Conservation (phyloP, 2,113 vertebrate genomes). For the Pristiophorus japonicus region DNA sequence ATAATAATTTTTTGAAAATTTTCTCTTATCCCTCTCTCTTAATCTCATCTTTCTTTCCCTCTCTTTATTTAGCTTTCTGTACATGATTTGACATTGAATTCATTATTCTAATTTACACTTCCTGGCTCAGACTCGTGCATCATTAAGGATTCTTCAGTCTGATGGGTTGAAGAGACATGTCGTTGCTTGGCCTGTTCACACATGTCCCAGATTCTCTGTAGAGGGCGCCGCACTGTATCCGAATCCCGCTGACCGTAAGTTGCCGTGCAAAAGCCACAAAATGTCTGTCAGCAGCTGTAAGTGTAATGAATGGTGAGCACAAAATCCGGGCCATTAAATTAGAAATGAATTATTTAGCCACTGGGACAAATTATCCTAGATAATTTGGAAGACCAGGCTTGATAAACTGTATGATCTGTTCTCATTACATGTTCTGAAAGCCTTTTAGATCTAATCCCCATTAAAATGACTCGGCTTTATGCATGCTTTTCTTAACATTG, state of each 20-base stretch:
- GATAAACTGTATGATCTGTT: background rate
- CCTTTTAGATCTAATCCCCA: background rate
- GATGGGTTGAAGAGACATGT: background rate
- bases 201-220: background rate
- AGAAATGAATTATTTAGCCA: background rate
- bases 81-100: background rate
- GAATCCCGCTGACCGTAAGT: too few relatives aligned
- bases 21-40: background rate
- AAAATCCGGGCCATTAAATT: background rate
- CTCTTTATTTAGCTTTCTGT: background rate
- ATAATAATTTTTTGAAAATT: background rate
- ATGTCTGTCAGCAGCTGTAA: background rate
- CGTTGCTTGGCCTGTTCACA: background rate
- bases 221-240: background rate
- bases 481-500: background rate
- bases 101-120: background rate
- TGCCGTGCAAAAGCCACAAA: background rate
- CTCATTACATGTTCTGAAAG: background rate
- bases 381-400: background rate
- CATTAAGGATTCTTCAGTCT: background rate
- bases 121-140: background rate
- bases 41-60: background rate
- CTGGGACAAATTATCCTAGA: background rate
- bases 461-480: background rate
- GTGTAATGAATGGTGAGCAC: background rate